A percentile compares a stretch with the other conserved stretches of the same genome.
These are phyloP conservation scores for Sycophila texana DNA, from an alignment of 2,888 invertebrate genomes.

Conservation along the genomic window DNA sequence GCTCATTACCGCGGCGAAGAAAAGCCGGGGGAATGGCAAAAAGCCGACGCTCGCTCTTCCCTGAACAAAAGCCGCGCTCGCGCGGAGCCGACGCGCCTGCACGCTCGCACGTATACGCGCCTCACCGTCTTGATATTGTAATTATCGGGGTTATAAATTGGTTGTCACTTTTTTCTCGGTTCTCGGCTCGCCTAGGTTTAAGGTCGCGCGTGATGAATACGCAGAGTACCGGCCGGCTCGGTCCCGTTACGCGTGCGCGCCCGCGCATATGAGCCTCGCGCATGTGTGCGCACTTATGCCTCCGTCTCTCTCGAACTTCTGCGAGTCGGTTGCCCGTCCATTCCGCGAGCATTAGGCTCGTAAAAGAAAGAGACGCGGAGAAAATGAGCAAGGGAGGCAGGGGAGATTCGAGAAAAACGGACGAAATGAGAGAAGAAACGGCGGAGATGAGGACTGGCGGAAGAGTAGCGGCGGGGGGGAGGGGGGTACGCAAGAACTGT, in stretches of 20 bases:
- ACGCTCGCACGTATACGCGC: no score
- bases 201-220: slow-evolving; percentile 72
- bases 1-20: slow-evolving; percentile 1
- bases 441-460: background rate
- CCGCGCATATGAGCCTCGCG: background rate
- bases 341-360: slow-evolving; percentile 36
- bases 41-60: background rate
- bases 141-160: slow-evolving; percentile 73
- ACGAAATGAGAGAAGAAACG: slow-evolving; percentile 34
- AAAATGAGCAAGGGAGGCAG: slow-evolving; percentile 37
- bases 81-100: background rate
- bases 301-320: background rate
- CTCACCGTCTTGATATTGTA: slow-evolving; percentile 69
- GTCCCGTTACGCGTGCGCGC: slow-evolving; percentile 28
- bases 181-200: slow-evolving; percentile 60
- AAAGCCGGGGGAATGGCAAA: background rate
- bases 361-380: slow-evolving; percentile 42
- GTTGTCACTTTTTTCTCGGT: slow-evolving; percentile 70
- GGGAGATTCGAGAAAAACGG: slow-evolving; percentile 29
- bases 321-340: slow-evolving; percentile 7
- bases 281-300: background rate
- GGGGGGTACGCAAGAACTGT: slow-evolving; percentile 27
- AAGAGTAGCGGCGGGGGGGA: slow-evolving; percentile 12
- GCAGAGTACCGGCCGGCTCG: slow-evolving; percentile 60
- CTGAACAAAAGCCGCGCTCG: slow-evolving; percentile 52